Conservation (phyloP, 2,888 invertebrate species). For the Parnassius smintheus region DNA sequence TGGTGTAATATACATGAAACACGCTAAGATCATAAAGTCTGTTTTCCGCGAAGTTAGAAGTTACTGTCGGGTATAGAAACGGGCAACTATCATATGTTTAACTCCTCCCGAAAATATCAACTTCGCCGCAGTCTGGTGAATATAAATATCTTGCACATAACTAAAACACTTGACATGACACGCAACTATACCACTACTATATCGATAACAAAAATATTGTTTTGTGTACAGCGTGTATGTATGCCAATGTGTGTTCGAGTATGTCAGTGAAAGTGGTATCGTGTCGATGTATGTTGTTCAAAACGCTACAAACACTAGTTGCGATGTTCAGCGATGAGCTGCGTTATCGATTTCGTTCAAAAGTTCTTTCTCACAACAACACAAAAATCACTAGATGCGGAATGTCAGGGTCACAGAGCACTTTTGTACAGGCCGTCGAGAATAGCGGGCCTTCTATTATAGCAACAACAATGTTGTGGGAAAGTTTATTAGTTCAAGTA, state of each 20-base stretch:
- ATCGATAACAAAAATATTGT: background rate
- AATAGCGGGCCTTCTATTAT: background rate
- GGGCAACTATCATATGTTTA: too few relatives aligned
- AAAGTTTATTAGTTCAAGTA: background rate
- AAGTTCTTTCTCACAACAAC: background rate
- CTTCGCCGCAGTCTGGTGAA: too few relatives aligned
- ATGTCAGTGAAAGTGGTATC: conserved; percentile 14
- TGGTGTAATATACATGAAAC: too few relatives aligned
- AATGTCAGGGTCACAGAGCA: conserved; percentile 8
- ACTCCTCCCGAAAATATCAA: too few relatives aligned
- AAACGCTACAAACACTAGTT: conserved; percentile 3
- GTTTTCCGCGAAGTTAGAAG: too few relatives aligned
- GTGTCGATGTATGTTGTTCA: background rate
- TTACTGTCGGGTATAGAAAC: too few relatives aligned
- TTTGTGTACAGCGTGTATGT: conserved; percentile 20
- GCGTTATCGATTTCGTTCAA: conserved; percentile 3
- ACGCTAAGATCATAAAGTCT: too few relatives aligned
- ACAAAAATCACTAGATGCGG: conserved; percentile 2
- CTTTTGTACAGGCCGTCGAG: conserved; percentile 2
- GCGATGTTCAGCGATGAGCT: background rate
- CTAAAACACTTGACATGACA: too few relatives aligned
- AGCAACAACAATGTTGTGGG: background rate
- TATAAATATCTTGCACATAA: too few relatives aligned
- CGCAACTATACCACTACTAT: too few relatives aligned
- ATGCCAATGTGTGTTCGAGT: conserved; percentile 1